These are phyloP conservation scores for Drosophila saltans DNA, from an alignment of 1,140 invertebrate genomes.

Conservation along the genomic window DNA sequence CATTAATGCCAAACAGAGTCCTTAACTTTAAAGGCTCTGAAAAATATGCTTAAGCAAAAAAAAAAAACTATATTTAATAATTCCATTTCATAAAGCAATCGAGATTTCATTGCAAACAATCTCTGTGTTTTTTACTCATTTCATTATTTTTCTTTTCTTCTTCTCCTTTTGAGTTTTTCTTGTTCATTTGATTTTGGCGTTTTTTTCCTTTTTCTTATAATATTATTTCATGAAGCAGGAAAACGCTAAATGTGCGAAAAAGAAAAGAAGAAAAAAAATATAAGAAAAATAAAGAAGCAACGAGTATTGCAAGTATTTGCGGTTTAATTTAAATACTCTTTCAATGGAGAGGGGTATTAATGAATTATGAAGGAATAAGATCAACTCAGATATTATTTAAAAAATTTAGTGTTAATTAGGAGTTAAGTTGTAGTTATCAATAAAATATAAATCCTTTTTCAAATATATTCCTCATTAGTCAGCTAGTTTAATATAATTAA, in stretches of 20 bases:
- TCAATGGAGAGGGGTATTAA: background rate
- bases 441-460: too few relatives aligned
- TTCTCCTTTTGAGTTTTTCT: conserved; percentile 19
- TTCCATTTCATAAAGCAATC: conserved; percentile 46
- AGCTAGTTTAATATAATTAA: too few relatives aligned
- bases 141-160: conserved; percentile 22
- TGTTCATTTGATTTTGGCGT: conserved; percentile 54
- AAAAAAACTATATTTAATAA: conserved; percentile 2
- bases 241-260: conserved; percentile 50
- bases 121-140: conserved; percentile 39
- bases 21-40: conserved; percentile 1
- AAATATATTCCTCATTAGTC: too few relatives aligned
- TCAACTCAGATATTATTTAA: too few relatives aligned
- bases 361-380: background rate
- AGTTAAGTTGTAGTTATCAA: too few relatives aligned
- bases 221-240: conserved; percentile 39
- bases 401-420: too few relatives aligned
- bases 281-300: conserved; percentile 3
- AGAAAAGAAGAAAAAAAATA: conserved; percentile 25
- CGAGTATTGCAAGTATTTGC: conserved; percentile 19
- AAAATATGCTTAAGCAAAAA: conserved; percentile 3
- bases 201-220: conserved; percentile 33
- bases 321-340: conserved; percentile 28
- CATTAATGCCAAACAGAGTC: background rate
- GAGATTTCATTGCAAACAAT: conserved; percentile 44